These are phyloP conservation scores for Balearica regulorum DNA, from an alignment of 2,797 vertebrate species.

Conservation along the genomic window DNA sequence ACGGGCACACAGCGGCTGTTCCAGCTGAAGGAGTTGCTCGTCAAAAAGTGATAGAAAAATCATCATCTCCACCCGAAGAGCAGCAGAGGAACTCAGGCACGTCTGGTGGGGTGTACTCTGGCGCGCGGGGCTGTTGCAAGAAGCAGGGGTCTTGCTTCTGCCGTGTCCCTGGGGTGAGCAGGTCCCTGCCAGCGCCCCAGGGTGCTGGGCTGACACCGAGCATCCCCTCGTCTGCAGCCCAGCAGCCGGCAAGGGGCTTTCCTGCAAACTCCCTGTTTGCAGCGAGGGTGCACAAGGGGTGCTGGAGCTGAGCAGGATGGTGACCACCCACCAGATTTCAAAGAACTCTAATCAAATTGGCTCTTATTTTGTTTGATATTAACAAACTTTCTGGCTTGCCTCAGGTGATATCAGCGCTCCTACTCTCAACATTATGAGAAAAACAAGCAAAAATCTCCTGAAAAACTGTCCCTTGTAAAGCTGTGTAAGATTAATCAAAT, in stretches of 20 bases:
- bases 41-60: neutral
- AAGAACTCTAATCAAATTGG: neutral
- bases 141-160: neutral
- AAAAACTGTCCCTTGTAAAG: neutral
- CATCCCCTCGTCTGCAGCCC: neutral
- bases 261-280: neutral
- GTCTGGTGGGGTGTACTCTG: rapidly evolving
- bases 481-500: neutral
- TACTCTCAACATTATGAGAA: neutral
- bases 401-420: neutral
- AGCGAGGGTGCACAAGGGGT: rapidly evolving
- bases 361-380: neutral
- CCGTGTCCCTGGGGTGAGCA: rapidly evolving
- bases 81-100: neutral
- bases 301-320: neutral
- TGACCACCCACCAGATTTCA: neutral
- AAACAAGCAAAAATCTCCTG: neutral
- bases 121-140: rapidly evolving
- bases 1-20: neutral
- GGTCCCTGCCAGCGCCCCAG: neutral
- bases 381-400: neutral
- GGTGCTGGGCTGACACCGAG: neutral
- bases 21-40: neutral
- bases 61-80: neutral
- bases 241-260: neutral